Conservation (phyloP, 2,888 invertebrate genomes). For the Clusia tigrina region DNA sequence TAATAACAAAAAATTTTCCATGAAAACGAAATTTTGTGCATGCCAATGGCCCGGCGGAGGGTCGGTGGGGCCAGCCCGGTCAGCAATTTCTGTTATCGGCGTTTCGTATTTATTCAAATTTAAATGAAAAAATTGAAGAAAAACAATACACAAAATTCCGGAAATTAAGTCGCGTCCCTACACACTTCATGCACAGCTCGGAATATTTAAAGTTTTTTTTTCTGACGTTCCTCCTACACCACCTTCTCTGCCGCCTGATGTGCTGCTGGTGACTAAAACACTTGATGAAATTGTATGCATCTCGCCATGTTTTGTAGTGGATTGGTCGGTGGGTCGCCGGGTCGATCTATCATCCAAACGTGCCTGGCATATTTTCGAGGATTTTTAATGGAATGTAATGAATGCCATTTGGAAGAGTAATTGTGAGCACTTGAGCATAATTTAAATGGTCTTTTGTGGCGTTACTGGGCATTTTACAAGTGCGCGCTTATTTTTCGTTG, state of each 20-base stretch:
- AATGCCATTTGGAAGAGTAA: no score
- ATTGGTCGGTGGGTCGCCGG: no score
- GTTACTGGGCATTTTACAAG: no score
- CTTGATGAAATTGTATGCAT: not conserved
- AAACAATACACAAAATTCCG: not conserved
- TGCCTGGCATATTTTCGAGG: not conserved
- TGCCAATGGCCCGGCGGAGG: not conserved
- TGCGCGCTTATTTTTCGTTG: no score
- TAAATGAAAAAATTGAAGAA: no score
- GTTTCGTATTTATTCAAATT: no score
- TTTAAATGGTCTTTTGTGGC: no score
- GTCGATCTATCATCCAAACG: no score
- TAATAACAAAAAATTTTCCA: not conserved
- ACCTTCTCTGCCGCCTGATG: no score
- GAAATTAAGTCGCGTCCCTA: not conserved
- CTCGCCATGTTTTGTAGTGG: not conserved
- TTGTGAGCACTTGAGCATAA: no score
- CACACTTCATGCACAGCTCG: not conserved
- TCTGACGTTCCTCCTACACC: not conserved
- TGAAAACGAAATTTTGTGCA: not conserved
- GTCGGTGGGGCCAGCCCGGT: not conserved
- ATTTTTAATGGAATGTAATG: no score
- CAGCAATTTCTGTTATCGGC: not conserved
- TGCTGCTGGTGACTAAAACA: not conserved
- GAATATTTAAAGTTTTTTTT: conserved; percentile 1